These are phyloP conservation scores for Petroica traversi DNA, from an alignment of 2,113 vertebrate species.

Conservation along the genomic window DNA sequence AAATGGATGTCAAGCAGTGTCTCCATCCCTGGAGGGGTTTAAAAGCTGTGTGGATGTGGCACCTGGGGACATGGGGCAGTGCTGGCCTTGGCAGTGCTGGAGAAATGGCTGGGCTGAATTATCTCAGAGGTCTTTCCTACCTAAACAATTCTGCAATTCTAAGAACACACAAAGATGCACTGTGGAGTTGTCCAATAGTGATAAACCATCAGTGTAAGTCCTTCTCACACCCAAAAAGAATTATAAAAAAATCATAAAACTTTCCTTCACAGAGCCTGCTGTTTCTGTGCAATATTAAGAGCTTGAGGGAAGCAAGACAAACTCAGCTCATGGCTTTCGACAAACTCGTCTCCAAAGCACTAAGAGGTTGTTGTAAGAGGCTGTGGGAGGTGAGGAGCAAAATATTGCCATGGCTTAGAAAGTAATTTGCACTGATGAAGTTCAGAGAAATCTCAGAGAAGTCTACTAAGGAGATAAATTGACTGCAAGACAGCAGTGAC, in stretches of 20 bases:
- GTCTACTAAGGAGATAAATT: neutral
- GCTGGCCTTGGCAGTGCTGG: neutral
- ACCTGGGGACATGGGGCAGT: rapidly evolving
- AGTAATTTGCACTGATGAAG: neutral
- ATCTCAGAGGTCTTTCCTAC: neutral
- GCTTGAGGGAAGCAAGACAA: neutral
- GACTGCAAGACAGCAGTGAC: neutral
- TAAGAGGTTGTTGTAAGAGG: neutral
- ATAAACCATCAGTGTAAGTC: neutral
- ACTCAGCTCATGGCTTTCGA: neutral
- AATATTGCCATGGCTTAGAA: neutral
- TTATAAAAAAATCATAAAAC: too few species aligned
- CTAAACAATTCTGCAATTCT: neutral
- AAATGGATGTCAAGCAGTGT: rapidly evolving
- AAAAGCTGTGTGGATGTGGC: rapidly evolving
- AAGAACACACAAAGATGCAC: neutral
- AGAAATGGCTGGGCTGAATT: rapidly evolving
- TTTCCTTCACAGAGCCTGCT: neutral
- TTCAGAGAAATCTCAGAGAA: neutral
- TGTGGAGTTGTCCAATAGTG: rapidly evolving
- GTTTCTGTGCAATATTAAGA: neutral
- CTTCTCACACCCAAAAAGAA: neutral
- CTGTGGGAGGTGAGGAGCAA: neutral
- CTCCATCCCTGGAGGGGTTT: neutral
- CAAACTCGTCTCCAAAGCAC: neutral